phyloP scores from a whole-genome alignment of 2,113 vertebrate genomes.

The Peromyscus polionotus region DNA sequence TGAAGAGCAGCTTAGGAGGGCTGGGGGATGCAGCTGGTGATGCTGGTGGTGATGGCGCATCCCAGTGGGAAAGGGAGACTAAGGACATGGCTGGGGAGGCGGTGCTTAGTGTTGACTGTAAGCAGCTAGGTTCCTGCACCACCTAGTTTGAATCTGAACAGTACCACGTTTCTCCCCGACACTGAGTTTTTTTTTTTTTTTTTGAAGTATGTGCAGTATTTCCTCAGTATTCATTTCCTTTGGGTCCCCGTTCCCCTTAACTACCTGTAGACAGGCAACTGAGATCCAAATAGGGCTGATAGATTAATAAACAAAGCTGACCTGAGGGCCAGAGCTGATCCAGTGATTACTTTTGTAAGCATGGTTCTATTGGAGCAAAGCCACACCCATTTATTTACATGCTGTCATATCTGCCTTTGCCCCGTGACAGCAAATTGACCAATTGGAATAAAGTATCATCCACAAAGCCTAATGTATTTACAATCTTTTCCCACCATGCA shows the following conservation, averaged over 20 bases:
- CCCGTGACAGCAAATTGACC: background rate
- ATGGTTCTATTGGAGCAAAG: constrained; percentile 2
- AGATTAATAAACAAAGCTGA: background rate
- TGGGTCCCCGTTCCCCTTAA: background rate
- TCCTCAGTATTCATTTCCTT: background rate
- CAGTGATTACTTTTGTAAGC: constrained; percentile 30
- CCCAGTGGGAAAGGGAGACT: background rate
- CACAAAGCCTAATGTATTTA: constrained; percentile 6
- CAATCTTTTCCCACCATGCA: background rate
- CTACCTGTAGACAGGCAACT: constrained; percentile 6
- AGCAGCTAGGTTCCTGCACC: background rate
- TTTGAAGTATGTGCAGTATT: background rate
- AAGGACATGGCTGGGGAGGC: background rate
- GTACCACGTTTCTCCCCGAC: too few relatives aligned
- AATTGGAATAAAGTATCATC: background rate
- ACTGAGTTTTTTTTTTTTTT: constrained; percentile 41
- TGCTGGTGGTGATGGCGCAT: background rate
- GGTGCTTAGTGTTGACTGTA: background rate
- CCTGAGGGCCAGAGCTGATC: background rate
- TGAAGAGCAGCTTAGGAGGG: constrained; percentile 40
- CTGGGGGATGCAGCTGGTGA: constrained; percentile 1
- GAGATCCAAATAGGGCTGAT: background rate
- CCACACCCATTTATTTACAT: background rate
- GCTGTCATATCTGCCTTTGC: background rate
- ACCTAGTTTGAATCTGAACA: background rate